These are phyloP conservation scores for Diachasma alloeum DNA, from an alignment of 1,140 invertebrate genomes.

Conservation along the genomic window DNA sequence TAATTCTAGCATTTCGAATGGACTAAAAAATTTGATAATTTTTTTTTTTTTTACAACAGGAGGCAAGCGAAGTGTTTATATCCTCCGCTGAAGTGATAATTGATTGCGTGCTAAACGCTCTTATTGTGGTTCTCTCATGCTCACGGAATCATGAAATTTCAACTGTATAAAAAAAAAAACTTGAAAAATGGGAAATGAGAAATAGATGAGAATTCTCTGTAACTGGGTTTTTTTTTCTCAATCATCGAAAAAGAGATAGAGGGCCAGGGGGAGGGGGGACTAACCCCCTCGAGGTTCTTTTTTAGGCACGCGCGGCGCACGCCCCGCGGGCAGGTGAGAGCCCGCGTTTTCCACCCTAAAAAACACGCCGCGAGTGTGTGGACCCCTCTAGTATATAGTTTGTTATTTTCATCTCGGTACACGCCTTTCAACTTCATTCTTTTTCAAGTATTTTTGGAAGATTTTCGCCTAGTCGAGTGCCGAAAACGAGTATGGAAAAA, in stretches of 20 bases:
- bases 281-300: conserved; percentile 14
- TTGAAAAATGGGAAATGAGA: background rate
- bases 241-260: background rate
- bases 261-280: background rate
- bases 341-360: background rate
- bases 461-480: background rate
- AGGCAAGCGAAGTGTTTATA: background rate
- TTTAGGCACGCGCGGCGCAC: conserved; percentile 46
- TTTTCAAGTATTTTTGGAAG: background rate
- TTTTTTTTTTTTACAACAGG: background rate
- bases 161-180: background rate
- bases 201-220: background rate
- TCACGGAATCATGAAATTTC: background rate
- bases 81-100: background rate
- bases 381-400: background rate
- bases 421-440: background rate
- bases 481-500: no score
- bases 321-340: conserved; percentile 48
- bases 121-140: background rate
- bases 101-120: background rate
- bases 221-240: background rate
- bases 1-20: background rate
- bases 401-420: conserved; percentile 3
- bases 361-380: background rate
- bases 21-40: background rate